phyloP scores from a whole-genome alignment of 2,797 vertebrate genomes.

The Coregonus suidteri region DNA sequence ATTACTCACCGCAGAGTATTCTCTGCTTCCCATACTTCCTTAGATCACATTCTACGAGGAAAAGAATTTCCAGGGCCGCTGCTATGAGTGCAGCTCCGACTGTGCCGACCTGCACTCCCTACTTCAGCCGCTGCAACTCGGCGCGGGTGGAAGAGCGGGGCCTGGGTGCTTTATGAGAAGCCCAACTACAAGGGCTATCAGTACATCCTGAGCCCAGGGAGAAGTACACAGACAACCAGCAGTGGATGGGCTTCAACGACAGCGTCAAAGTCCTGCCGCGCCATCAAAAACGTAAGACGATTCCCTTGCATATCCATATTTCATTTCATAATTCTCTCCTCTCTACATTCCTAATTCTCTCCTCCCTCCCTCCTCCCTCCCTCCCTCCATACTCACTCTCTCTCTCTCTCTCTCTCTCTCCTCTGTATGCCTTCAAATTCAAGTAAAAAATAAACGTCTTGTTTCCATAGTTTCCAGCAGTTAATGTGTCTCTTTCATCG shows the following conservation, averaged over 20 bases:
- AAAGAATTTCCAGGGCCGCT: conserved; percentile 26
- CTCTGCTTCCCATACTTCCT: background rate
- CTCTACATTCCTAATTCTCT: too few species aligned
- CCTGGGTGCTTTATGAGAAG: conserved; percentile 28
- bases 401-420: too few species aligned
- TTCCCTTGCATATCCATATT: background rate
- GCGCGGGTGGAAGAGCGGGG: conserved; percentile 30
- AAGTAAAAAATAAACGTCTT: background rate
- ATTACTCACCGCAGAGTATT: background rate
- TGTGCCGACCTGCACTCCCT: conserved; percentile 21
- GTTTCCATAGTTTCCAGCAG: background rate
- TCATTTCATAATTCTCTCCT: too few species aligned
- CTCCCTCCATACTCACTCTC: too few species aligned
- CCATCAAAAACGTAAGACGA: conserved; percentile 17
- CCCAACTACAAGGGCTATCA: conserved; percentile 27
- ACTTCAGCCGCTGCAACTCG: conserved; percentile 28
- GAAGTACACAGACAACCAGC: conserved; percentile 24
- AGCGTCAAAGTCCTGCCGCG: conserved; percentile 20
- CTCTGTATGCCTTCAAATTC: background rate
- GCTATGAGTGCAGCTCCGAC: conserved; percentile 32
- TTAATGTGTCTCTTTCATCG: background rate
- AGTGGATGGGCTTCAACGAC: conserved; percentile 11
- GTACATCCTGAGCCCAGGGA: conserved; percentile 24
- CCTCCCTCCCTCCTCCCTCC: too few species aligned
- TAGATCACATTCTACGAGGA: conserved; percentile 33